phyloP scores from a whole-genome alignment of 1,140 invertebrate species.

The Drosophila ficusphila region DNA sequence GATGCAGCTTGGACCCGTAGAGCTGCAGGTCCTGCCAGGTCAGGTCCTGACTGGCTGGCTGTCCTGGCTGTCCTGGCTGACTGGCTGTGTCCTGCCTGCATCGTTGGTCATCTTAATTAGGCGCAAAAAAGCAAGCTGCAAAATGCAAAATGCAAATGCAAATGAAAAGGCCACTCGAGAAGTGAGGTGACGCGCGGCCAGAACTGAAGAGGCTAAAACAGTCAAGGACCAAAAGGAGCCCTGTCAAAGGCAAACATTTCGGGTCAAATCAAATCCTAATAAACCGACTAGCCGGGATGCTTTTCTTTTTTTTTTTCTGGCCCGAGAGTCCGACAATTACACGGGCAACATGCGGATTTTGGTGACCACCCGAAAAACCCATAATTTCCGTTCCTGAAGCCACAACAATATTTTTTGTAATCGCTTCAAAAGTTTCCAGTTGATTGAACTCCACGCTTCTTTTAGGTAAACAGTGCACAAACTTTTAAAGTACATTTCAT shows the following conservation, averaged over 20 bases:
- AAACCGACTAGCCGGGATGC: slow-evolving; percentile 3
- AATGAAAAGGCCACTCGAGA: slow-evolving; percentile 34
- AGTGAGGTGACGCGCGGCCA: background rate
- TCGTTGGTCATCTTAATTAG: slow-evolving; percentile 56
- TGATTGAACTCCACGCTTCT: too few relatives aligned
- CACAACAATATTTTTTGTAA: background rate
- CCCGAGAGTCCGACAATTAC: background rate
- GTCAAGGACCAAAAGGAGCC: slow-evolving; percentile 14
- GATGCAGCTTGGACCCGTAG: background rate
- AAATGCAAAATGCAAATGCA: slow-evolving; percentile 62
- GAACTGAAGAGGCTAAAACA: background rate
- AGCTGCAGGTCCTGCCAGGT: background rate
- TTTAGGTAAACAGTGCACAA: too few relatives aligned
- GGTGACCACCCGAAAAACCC: background rate
- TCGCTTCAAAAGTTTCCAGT: background rate
- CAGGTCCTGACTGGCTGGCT: background rate
- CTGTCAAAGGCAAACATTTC: slow-evolving; percentile 46
- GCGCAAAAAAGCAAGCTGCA: slow-evolving; percentile 49
- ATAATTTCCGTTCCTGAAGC: background rate
- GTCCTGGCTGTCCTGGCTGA: slow-evolving; percentile 11
- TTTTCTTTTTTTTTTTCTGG: too few relatives aligned
- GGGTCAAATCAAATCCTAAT: slow-evolving; percentile 51
- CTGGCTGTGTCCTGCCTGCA: slow-evolving; percentile 19
- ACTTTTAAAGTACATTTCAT: too few relatives aligned
- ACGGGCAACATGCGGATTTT: background rate